Evolutionary conservation across 2,888 invertebrate genomes (phyloP).

Genomic region (Harmothoe impar): DNA sequence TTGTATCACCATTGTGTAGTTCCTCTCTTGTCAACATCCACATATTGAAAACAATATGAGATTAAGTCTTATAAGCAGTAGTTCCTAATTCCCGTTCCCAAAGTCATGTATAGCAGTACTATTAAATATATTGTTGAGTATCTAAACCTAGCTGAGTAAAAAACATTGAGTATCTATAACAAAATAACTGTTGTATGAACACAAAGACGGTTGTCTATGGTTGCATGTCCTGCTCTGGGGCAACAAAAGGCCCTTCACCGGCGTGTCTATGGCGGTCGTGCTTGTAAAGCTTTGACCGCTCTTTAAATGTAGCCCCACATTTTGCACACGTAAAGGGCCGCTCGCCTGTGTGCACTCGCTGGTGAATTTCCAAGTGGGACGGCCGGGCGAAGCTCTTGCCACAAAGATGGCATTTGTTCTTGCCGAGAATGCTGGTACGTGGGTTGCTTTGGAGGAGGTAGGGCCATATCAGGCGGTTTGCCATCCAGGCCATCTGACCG

Average conservation of each 20-base stretch:
- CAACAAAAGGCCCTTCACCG: background rate
- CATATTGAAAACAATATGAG: too few species aligned
- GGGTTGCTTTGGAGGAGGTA: background rate
- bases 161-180: too few species aligned
- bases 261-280: slow-evolving; percentile 16
- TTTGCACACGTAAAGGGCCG: slow-evolving; percentile 38
- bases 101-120: too few species aligned
- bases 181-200: too few species aligned
- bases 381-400: slow-evolving; percentile 53
- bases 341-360: slow-evolving; percentile 56
- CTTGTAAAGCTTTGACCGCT: slow-evolving; percentile 49
- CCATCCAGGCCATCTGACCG: slow-evolving; percentile 11
- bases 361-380: slow-evolving; percentile 52
- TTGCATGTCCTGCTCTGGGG: background rate
- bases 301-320: slow-evolving; percentile 50
- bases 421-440: slow-evolving; percentile 27
- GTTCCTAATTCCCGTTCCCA: too few species aligned
- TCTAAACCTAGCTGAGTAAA: too few species aligned
- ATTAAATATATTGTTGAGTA: too few species aligned
- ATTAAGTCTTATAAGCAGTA: too few species aligned
- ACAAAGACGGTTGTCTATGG: too few species aligned
- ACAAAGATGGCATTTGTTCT: slow-evolving; percentile 48
- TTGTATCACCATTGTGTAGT: too few species aligned
- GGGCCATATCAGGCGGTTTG: slow-evolving; percentile 10
- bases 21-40: too few species aligned